phyloP scores from a whole-genome alignment of 2,888 invertebrate genomes.

The Cremastinae sp. region DNA sequence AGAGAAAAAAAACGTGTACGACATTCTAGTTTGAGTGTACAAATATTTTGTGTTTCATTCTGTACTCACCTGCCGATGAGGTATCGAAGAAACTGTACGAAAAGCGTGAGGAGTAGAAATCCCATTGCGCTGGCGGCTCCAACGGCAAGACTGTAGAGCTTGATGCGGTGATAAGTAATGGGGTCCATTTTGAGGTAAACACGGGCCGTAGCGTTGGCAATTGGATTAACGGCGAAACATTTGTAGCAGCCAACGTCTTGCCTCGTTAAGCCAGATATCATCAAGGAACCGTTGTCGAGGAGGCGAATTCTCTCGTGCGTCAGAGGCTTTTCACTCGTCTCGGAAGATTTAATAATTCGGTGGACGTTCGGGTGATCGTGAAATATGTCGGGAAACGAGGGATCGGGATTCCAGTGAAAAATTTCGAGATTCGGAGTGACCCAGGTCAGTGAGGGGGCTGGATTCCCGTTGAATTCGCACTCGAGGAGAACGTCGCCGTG shows the following conservation, averaged over 20 bases:
- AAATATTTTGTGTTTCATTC: neutral
- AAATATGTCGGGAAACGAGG: conserved; percentile 85
- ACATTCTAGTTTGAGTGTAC: neutral
- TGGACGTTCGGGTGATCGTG: conserved; percentile 83
- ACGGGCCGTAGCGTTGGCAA: conserved; percentile 89
- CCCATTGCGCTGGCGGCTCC: conserved; percentile 90
- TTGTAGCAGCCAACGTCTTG: conserved; percentile 92
- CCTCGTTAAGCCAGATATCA: conserved; percentile 86
- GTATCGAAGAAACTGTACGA: conserved; percentile 88
- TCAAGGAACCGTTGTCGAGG: conserved; percentile 89
- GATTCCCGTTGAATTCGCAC: conserved; percentile 89
- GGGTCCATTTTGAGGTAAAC: conserved; percentile 92
- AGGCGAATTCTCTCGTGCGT: conserved; percentile 84
- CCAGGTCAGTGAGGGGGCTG: conserved; percentile 92
- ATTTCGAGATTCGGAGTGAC: conserved; percentile 88
- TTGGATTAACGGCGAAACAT: conserved; percentile 92
- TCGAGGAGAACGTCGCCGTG: conserved; percentile 82
- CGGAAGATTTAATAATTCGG: conserved; percentile 40
- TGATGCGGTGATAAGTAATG: conserved; percentile 90
- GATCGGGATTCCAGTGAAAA: conserved; percentile 90
- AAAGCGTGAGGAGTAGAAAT: conserved; percentile 90
- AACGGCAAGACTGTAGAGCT: conserved; percentile 91
- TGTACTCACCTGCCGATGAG: conserved; percentile 86
- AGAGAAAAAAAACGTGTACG: no score
- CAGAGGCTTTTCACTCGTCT: conserved; percentile 50